A percentile compares a stretch with the other conserved stretches of the same genome.
Evolutionary conservation across 1,140 invertebrate genomes (phyloP).

Genomic region (Akabosia matsudoensis): DNA sequence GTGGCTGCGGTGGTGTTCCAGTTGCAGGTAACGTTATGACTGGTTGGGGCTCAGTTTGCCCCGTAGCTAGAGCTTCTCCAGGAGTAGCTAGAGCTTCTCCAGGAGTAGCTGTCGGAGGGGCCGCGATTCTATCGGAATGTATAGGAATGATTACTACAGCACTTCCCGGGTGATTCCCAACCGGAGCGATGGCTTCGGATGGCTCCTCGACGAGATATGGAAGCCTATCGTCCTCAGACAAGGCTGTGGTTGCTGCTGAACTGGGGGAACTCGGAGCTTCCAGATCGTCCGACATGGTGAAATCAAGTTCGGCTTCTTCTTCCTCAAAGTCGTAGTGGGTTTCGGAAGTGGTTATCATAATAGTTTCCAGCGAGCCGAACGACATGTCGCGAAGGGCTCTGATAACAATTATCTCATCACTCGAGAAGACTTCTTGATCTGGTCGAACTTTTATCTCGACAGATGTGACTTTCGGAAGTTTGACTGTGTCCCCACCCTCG

Average conservation of each 20-base stretch:
- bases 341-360: background rate
- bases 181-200: too few species aligned
- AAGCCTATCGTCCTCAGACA: background rate
- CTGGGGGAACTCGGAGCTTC: background rate
- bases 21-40: too few species aligned
- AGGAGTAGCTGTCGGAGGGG: too few species aligned
- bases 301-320: background rate
- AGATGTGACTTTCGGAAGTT: conserved; percentile 7
- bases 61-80: too few species aligned
- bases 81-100: too few species aligned
- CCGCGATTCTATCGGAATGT: too few species aligned
- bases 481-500: conserved; percentile 18
- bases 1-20: too few species aligned
- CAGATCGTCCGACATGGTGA: background rate
- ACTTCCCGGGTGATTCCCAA: too few species aligned
- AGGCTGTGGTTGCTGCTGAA: background rate
- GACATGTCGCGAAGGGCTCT: background rate
- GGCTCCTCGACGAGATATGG: too few species aligned
- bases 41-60: too few species aligned
- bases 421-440: conserved; percentile 29
- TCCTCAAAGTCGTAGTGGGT: background rate
- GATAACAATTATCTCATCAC: conserved; percentile 28
- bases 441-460: conserved; percentile 22
- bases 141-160: too few species aligned
- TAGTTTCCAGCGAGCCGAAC: background rate